phyloP scores from a whole-genome alignment of 2,113 vertebrate genomes.

The Semnornis frantzii region DNA sequence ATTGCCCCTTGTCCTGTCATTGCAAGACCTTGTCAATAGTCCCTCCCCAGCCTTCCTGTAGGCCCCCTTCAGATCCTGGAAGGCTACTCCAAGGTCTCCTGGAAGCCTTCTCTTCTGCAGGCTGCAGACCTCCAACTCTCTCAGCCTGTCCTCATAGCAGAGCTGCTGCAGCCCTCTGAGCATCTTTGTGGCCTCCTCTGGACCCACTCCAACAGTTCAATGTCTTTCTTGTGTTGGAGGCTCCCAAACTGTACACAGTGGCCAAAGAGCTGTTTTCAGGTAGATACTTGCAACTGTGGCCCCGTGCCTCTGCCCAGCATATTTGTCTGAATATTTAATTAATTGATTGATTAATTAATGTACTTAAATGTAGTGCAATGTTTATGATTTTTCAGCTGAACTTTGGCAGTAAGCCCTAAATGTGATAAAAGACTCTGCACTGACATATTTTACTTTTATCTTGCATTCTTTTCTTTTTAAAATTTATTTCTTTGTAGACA shows the following conservation, averaged over 20 bases:
- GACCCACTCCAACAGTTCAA: no score
- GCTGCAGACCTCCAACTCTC: no score
- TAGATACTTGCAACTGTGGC: background rate
- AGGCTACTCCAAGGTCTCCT: no score
- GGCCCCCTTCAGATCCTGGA: no score
- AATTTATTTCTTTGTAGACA: background rate
- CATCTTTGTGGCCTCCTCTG: no score
- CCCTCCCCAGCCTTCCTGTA: no score
- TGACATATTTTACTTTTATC: background rate
- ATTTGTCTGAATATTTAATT: conserved; percentile 28
- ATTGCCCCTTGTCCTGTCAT: no score
- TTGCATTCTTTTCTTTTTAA: background rate
- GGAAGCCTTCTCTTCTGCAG: no score
- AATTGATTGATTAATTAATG: background rate
- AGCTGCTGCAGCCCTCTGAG: no score
- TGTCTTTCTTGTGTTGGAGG: no score
- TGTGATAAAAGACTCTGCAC: background rate
- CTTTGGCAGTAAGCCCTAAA: conserved; percentile 31
- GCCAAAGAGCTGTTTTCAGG: conserved; percentile 1
- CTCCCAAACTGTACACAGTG: background rate
- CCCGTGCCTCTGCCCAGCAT: background rate
- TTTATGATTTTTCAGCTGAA: conserved; percentile 17
- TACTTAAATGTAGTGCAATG: background rate
- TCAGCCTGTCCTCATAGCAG: no score
- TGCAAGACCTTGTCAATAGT: no score